Percentiles rank a stretch among this genome's conserved stretches.
Conservation (phyloP, 2,888 invertebrate species). For the Parelbella ahira region DNA sequence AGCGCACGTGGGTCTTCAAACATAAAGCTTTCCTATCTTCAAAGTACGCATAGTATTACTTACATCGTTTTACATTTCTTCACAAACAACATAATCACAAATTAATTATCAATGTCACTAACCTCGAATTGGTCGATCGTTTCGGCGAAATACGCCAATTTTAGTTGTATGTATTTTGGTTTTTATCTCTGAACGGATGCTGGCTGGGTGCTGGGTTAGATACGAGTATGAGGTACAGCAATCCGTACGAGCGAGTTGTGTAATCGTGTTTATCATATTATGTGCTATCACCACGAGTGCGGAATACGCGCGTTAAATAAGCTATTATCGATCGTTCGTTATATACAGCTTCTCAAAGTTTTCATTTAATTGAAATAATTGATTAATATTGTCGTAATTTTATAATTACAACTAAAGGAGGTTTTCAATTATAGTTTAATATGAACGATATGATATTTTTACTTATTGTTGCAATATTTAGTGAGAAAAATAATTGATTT, state of each 20-base stretch:
- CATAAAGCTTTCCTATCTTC: too few relatives aligned
- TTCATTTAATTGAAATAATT: too few relatives aligned
- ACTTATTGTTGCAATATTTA: too few relatives aligned
- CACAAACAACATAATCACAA: too few relatives aligned
- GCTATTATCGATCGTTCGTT: conserved; percentile 36
- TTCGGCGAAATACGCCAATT: conserved; percentile 12
- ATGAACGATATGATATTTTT: too few relatives aligned
- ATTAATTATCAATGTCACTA: conserved; percentile 1
- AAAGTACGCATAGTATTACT: too few relatives aligned
- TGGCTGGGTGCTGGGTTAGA: conserved; percentile 39
- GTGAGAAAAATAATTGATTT: too few relatives aligned
- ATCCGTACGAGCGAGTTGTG: conserved; percentile 35
- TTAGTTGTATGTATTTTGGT: neutral
- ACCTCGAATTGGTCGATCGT: conserved; percentile 6
- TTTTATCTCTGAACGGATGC: conserved; percentile 39
- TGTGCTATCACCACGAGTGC: conserved; percentile 28
- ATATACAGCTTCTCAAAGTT: conserved; percentile 46
- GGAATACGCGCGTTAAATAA: conserved; percentile 30
- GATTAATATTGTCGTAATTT: too few relatives aligned
- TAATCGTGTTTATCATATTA: conserved; percentile 46
- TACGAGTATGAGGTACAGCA: conserved; percentile 32
- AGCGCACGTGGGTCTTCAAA: too few relatives aligned
- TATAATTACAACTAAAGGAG: too few relatives aligned
- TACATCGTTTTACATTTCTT: too few relatives aligned
- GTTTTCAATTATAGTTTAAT: too few relatives aligned